phyloP scores from a whole-genome alignment of 2,888 invertebrate species.

The Plebejus argus region DNA sequence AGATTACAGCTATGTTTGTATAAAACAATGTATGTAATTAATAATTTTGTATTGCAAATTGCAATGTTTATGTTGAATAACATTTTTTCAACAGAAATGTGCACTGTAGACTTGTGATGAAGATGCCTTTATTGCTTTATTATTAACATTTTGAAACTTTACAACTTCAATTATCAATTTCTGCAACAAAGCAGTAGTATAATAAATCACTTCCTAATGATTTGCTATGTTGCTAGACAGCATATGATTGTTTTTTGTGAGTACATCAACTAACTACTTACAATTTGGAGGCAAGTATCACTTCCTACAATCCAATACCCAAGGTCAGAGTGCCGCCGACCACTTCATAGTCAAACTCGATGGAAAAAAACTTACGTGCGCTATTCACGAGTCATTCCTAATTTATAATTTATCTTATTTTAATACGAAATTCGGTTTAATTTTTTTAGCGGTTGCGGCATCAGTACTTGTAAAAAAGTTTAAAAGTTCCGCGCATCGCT shows the following conservation, averaged over 20 bases:
- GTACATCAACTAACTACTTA: constrained; percentile 79
- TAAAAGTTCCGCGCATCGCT: constrained; percentile 72
- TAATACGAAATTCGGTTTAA: background rate
- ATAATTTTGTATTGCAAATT: no score
- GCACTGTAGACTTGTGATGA: background rate
- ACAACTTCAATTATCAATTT: background rate
- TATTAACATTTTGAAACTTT: background rate
- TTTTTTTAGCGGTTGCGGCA: constrained; percentile 3
- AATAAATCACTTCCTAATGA: constrained; percentile 46
- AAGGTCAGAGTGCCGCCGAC: constrained; percentile 76
- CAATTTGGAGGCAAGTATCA: constrained; percentile 79
- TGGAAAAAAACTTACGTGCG: constrained; percentile 61
- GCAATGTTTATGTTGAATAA: no score
- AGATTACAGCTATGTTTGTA: no score
- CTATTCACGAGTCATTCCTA: background rate
- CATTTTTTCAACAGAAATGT: no score
- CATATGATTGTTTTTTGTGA: constrained; percentile 74
- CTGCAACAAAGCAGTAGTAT: constrained; percentile 24
- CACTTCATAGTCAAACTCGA: constrained; percentile 73
- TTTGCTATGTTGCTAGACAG: constrained; percentile 50
- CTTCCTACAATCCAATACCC: constrained; percentile 81
- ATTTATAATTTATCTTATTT: background rate
- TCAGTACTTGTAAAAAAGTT: constrained; percentile 47
- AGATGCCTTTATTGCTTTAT: background rate
- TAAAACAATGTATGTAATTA: no score